Conservation (phyloP, 2,113 vertebrate genomes). For the Formicarius rufipectus region DNA sequence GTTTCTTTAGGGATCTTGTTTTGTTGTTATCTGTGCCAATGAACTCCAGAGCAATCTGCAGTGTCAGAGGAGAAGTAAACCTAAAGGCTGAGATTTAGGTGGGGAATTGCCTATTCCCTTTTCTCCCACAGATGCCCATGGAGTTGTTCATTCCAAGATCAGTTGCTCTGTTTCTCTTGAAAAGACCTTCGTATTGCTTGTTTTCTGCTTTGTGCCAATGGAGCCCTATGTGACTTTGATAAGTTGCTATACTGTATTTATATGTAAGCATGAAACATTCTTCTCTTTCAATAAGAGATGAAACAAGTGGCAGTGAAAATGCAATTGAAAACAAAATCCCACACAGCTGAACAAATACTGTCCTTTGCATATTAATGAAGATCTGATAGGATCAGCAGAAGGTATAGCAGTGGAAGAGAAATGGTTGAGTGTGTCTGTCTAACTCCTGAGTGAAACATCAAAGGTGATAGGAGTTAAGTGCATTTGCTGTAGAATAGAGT, state of each 20-base stretch:
- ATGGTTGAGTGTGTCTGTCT: neutral
- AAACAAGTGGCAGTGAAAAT: conserved; percentile 6
- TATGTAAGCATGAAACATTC: neutral
- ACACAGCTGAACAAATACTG: neutral
- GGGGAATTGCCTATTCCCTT: neutral
- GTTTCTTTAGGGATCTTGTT: neutral
- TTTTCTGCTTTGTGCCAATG: neutral
- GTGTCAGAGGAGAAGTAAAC: neutral
- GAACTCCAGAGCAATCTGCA: neutral
- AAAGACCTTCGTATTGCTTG: neutral
- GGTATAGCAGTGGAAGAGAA: neutral
- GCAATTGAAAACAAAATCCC: neutral
- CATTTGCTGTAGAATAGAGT: neutral
- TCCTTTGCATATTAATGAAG: neutral
- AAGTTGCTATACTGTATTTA: neutral
- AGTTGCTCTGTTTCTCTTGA: neutral
- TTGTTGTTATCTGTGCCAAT: neutral
- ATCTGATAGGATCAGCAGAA: neutral
- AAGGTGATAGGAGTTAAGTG: neutral
- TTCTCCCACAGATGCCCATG: neutral
- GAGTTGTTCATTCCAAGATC: neutral
- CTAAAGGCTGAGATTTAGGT: neutral
- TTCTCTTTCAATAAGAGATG: neutral
- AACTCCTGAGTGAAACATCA: neutral
- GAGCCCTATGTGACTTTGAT: neutral